phyloP scores from a whole-genome alignment of 2,113 vertebrate species.

The Phodopus roborovskii region DNA sequence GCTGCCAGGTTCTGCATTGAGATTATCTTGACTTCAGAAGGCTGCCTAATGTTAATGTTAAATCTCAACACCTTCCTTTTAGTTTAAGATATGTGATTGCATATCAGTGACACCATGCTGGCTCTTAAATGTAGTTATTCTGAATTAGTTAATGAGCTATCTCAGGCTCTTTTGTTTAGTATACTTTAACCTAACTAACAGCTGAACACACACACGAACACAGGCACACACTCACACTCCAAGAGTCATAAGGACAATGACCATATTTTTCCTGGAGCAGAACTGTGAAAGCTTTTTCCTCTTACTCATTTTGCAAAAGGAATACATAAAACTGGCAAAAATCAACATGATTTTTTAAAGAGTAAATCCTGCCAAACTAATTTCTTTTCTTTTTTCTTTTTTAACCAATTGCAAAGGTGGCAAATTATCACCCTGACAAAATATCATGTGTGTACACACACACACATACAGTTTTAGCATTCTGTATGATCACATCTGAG shows the following conservation, averaged over 20 bases:
- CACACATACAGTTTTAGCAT: slow-evolving; percentile 11
- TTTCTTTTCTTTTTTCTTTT: slow-evolving; percentile 49
- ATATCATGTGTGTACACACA: slow-evolving; percentile 63
- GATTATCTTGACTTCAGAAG: slow-evolving; percentile 31
- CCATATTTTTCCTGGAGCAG: slow-evolving; percentile 71
- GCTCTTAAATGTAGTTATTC: slow-evolving; percentile 27
- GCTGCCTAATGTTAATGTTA: neutral
- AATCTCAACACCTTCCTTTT: neutral
- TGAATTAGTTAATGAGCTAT: slow-evolving; percentile 44
- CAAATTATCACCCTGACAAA: slow-evolving; percentile 75
- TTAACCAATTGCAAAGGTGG: slow-evolving; percentile 54
- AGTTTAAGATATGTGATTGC: slow-evolving; percentile 37
- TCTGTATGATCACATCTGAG: slow-evolving; percentile 13
- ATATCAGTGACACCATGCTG: neutral
- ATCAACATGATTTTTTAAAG: slow-evolving; percentile 61
- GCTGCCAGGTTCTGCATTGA: neutral
- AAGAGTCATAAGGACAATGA: slow-evolving; percentile 69
- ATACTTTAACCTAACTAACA: neutral
- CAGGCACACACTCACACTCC: neutral
- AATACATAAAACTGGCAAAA: slow-evolving; percentile 75
- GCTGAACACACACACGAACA: neutral
- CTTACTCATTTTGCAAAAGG: slow-evolving; percentile 70
- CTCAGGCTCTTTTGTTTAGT: slow-evolving; percentile 45
- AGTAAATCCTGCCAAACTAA: slow-evolving; percentile 73
- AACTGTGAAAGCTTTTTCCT: slow-evolving; percentile 75